Conservation (phyloP, 2,797 vertebrate species). For the Oryzias dopingdopingensis region DNA sequence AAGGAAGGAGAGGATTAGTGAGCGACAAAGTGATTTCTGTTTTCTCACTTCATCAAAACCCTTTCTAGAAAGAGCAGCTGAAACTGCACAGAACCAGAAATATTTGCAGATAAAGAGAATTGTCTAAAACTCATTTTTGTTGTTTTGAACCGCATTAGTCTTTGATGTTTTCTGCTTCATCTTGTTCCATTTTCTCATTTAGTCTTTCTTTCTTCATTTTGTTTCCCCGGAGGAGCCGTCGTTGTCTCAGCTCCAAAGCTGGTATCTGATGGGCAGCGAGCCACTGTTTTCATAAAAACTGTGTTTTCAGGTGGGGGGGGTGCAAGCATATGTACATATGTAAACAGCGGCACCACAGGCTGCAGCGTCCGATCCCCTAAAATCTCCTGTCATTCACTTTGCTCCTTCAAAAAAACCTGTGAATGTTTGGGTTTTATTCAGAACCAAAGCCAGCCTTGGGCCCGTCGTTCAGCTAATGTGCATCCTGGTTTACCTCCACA, state of each 20-base stretch:
- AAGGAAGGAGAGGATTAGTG: constrained; percentile 61
- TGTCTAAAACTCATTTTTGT: constrained; percentile 22
- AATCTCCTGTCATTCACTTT: constrained; percentile 70
- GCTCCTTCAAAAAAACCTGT: constrained; percentile 70
- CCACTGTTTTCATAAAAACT: constrained; percentile 77
- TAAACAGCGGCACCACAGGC: constrained; percentile 72
- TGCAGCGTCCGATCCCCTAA: constrained; percentile 68
- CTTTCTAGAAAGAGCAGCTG: background rate
- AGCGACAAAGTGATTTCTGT: constrained; percentile 50
- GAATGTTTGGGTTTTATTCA: constrained; percentile 59
- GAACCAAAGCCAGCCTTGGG: constrained; percentile 54
- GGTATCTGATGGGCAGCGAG: constrained; percentile 71
- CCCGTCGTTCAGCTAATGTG: constrained; percentile 20
- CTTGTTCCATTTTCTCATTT: constrained; percentile 29
- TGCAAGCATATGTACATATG: constrained; percentile 66
- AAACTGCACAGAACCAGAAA: background rate
- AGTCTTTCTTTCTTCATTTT: constrained; percentile 37
- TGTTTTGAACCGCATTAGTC: constrained; percentile 39
- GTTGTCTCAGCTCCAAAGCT: constrained; percentile 41
- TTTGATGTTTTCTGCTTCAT: constrained; percentile 16
- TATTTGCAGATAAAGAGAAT: constrained; percentile 38
- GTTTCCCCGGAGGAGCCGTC: constrained; percentile 48
- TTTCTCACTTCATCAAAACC: constrained; percentile 16
- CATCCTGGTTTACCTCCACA: no score
- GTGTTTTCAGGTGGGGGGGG: constrained; percentile 42